Conservation (phyloP, 2,797 vertebrate genomes). For the Leptatherina wallacei region DNA sequence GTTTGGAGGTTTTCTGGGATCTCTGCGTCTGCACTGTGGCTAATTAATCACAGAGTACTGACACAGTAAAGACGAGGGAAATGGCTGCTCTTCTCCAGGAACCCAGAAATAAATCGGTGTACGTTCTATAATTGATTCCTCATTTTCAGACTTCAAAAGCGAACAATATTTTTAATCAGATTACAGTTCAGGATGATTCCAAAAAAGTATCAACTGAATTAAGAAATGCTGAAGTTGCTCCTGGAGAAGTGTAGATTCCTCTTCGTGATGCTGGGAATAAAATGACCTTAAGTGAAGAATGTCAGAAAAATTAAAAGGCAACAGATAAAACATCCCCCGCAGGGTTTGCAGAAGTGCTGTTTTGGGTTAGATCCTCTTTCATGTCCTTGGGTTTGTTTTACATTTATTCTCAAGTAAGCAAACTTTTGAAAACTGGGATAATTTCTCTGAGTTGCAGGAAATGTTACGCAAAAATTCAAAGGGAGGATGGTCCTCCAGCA, state of each 20-base stretch:
- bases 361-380: constrained; percentile 51
- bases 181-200: constrained; percentile 60
- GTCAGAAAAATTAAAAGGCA: constrained; percentile 4
- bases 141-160: constrained; percentile 79
- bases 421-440: constrained; percentile 46
- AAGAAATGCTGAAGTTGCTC: constrained; percentile 58
- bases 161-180: constrained; percentile 65
- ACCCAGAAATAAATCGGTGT: constrained; percentile 57
- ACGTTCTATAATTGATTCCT: constrained; percentile 75
- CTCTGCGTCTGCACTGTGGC: constrained; percentile 41
- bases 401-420: constrained; percentile 53
- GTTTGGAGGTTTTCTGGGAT: constrained; percentile 49
- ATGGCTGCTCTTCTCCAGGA: constrained; percentile 54
- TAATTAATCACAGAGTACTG: constrained; percentile 74
- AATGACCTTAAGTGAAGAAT: constrained; percentile 63
- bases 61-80: constrained; percentile 62
- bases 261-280: constrained; percentile 43
- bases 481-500: constrained; percentile 14
- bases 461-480: constrained; percentile 2
- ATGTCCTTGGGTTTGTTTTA: constrained; percentile 61
- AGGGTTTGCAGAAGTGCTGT: constrained; percentile 44
- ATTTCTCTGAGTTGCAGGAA: not conserved
- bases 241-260: constrained; percentile 33
- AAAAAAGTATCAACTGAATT: constrained; percentile 64
- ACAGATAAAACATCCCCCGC: constrained; percentile 51